Conservation (phyloP, 2,888 invertebrate genomes). For the Lottia scabra region DNA sequence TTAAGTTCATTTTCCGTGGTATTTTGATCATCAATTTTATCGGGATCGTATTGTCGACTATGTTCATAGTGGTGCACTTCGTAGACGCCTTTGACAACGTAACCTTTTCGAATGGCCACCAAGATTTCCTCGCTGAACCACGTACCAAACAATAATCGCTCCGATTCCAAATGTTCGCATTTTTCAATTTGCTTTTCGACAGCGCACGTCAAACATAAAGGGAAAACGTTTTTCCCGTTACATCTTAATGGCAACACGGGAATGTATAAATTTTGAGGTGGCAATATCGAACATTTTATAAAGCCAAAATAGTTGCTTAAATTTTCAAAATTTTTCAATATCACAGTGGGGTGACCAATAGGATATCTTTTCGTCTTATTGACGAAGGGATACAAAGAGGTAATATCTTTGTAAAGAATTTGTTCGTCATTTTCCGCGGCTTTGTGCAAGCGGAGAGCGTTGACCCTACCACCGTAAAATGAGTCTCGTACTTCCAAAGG, state of each 20-base stretch:
- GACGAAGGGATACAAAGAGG: neutral
- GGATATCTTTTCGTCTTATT: neutral
- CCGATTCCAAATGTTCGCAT: neutral
- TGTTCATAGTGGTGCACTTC: neutral
- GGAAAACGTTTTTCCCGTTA: neutral
- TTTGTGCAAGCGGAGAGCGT: too few relatives aligned
- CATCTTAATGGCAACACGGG: too few relatives aligned
- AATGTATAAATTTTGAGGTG: neutral
- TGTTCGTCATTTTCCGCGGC: too few relatives aligned
- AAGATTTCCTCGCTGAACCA: neutral
- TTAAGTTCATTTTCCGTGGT: neutral
- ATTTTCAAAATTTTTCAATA: neutral
- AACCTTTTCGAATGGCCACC: neutral
- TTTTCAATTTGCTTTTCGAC: too few relatives aligned
- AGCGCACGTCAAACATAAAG: neutral
- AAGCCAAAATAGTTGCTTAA: neutral
- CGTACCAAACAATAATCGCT: neutral
- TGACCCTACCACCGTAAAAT: neutral
- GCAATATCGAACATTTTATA: neutral
- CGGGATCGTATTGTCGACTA: neutral
- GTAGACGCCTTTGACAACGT: neutral
- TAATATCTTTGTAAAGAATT: neutral
- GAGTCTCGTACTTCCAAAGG: neutral
- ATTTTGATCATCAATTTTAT: neutral
- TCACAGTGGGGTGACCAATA: neutral